Conservation (phyloP, 2,797 vertebrate species). For the Rhinoraja longicauda region DNA sequence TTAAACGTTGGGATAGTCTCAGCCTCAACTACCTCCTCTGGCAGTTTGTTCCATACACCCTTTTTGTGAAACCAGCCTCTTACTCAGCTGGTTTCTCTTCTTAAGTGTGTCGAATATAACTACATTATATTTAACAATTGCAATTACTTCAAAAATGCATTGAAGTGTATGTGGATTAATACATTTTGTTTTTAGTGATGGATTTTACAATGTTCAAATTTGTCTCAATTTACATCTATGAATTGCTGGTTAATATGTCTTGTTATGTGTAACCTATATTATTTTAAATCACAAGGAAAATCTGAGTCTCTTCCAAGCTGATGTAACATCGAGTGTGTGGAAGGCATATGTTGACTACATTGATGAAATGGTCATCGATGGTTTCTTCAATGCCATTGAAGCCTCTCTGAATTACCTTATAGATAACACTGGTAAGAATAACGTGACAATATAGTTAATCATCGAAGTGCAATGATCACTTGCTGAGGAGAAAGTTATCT, state of each 20-base stretch:
- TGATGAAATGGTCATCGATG: slow-evolving; percentile 80
- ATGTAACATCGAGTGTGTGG: slow-evolving; percentile 68
- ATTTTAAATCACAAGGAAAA: slow-evolving; percentile 64
- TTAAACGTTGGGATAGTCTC: no score
- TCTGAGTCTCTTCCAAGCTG: slow-evolving; percentile 64
- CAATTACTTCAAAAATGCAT: not conserved
- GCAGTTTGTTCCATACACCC: no score
- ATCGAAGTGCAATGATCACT: not conserved
- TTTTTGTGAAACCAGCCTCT: not conserved
- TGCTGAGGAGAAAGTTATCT: not conserved
- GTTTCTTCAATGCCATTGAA: slow-evolving; percentile 76
- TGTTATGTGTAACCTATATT: not conserved
- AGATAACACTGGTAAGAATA: slow-evolving; percentile 76
- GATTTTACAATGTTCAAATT: not conserved
- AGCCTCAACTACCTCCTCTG: no score
- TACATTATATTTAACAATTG: not conserved
- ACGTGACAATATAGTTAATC: not conserved
- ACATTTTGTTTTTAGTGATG: not conserved
- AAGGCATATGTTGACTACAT: slow-evolving; percentile 75
- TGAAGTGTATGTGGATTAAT: not conserved
- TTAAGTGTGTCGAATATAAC: no score
- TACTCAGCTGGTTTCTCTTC: not conserved
- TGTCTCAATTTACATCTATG: not conserved
- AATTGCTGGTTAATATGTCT: not conserved
- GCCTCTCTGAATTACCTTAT: slow-evolving; percentile 81